phyloP scores from a whole-genome alignment of 2,888 invertebrate species.

The Bimastos eiseni region DNA sequence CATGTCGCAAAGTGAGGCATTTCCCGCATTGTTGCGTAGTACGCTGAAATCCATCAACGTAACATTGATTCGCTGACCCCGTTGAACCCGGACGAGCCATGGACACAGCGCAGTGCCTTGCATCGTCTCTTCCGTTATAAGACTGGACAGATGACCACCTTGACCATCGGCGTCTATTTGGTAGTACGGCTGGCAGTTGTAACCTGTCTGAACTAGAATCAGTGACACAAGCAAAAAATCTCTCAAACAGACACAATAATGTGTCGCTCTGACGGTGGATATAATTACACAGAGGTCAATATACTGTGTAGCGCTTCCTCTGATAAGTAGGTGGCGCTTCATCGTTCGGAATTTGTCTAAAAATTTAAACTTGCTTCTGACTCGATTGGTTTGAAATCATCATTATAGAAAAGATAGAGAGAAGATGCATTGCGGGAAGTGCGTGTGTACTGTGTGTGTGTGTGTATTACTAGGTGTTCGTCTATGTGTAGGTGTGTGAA shows the following conservation, averaged over 20 bases:
- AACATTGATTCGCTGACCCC: conserved; percentile 42
- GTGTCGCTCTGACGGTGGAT: no score
- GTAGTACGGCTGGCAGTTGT: conserved; percentile 27
- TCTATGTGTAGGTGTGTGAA: no score
- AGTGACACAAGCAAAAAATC: not conserved
- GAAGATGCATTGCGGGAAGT: no score
- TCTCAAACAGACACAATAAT: not conserved
- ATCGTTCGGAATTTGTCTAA: no score
- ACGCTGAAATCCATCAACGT: conserved; percentile 39
- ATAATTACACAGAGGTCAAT: not conserved
- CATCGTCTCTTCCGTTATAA: conserved; percentile 28
- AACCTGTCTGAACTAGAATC: conserved; percentile 17
- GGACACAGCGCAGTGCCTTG: conserved; percentile 38
- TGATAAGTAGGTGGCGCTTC: no score
- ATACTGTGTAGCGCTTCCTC: no score
- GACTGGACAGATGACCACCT: conserved; percentile 32
- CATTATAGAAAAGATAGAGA: no score
- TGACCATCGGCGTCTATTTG: conserved; percentile 21
- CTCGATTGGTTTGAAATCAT: no score
- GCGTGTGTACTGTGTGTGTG: no score
- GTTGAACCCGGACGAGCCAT: conserved; percentile 38
- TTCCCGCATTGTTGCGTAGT: conserved; percentile 5
- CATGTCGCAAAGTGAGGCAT: not conserved
- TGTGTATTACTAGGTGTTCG: no score
- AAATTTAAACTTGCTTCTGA: no score